Percentiles rank a stretch among this genome's conserved stretches.
Evolutionary conservation across 1,140 invertebrate genomes (phyloP).

Genomic region (Akabosia matsudoensis): DNA sequence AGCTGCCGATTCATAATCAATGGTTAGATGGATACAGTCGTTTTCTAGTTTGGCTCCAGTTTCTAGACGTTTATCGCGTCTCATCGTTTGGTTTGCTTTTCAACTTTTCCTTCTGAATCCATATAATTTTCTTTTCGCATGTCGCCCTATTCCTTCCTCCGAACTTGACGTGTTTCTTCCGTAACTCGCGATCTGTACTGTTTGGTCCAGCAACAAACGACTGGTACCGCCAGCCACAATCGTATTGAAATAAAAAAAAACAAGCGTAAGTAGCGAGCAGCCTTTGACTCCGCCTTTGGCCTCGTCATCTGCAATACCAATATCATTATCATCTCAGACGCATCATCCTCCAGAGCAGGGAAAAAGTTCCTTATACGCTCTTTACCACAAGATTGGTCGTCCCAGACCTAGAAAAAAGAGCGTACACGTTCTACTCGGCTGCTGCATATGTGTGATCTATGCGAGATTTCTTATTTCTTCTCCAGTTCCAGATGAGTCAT

Average conservation of each 20-base stretch:
- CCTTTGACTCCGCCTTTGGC: constrained; percentile 37
- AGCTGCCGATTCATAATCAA: constrained; percentile 20
- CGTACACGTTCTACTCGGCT: neutral
- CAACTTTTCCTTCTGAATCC: neutral
- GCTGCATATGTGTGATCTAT: neutral
- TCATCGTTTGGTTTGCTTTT: neutral
- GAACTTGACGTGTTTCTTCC: too few relatives aligned
- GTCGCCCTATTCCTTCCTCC: too few relatives aligned
- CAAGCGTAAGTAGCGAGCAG: neutral
- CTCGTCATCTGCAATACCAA: constrained; percentile 14
- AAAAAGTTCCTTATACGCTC: neutral
- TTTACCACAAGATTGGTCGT: neutral
- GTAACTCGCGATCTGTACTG: constrained; percentile 12
- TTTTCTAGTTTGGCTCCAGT: constrained; percentile 11
- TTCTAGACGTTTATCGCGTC: constrained; percentile 10
- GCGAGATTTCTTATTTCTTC: neutral
- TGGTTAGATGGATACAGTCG: constrained; percentile 12
- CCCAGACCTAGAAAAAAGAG: constrained; percentile 21
- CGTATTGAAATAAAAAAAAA: neutral
- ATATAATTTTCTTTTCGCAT: neutral
- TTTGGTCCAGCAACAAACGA: neutral
- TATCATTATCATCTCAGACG: constrained; percentile 9
- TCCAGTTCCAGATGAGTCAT: constrained; percentile 7
- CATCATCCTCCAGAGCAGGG: neutral
- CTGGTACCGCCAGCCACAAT: neutral